Conservation (phyloP, 2,113 vertebrate genomes). For the Podocnemis expansa region DNA sequence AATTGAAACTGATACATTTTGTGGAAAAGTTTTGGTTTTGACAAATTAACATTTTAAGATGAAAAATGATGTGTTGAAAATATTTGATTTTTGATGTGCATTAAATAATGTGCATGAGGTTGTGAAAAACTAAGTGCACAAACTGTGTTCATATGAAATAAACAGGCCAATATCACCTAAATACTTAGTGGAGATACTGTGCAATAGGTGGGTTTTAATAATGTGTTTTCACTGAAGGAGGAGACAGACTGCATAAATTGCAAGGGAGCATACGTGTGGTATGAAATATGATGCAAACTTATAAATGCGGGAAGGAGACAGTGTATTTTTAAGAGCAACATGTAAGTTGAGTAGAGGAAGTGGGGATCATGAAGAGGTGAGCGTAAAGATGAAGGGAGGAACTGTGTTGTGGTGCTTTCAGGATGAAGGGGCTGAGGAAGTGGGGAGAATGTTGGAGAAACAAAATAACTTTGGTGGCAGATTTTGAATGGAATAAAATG, state of each 20-base stretch:
- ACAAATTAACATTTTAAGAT: not conserved
- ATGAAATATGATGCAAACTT: not conserved
- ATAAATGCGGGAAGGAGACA: not conserved
- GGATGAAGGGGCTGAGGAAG: not conserved
- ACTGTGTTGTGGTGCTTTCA: not conserved
- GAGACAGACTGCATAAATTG: not conserved
- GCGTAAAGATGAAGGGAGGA: not conserved
- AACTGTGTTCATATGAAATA: not conserved
- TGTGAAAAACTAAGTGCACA: not conserved
- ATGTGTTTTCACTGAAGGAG: not conserved
- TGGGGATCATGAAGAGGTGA: not conserved
- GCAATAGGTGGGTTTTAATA: not conserved
- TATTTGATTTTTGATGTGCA: not conserved
- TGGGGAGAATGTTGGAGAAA: not conserved
- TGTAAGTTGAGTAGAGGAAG: not conserved
- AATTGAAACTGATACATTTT: not conserved
- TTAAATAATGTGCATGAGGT: not conserved
- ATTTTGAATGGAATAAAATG: not conserved
- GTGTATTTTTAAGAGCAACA: not conserved
- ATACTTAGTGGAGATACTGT: not conserved
- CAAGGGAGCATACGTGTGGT: not conserved
- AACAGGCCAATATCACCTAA: not conserved
- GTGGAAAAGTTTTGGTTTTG: not conserved
- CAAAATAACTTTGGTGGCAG: not conserved
- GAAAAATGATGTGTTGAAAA: not conserved